Percentiles rank a stretch among this genome's conserved stretches.
phyloP scores from a whole-genome alignment of 2,888 invertebrate genomes.

The Oscheius onirici region DNA sequence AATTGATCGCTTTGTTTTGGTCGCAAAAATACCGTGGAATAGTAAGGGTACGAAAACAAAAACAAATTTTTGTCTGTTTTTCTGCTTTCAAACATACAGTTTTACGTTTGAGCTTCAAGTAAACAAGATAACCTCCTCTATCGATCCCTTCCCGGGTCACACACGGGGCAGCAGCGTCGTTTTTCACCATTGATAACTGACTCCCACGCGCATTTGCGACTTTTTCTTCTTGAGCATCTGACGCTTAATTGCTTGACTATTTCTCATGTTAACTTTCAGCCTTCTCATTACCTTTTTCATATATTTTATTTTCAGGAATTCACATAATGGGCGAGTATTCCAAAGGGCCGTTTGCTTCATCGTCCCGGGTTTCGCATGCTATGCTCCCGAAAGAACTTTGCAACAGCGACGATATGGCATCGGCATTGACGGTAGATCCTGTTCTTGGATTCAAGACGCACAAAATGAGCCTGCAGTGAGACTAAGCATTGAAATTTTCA shows the following conservation, averaged over 20 bases:
- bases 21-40: not conserved
- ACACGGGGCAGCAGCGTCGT: not conserved
- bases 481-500: conserved; percentile 33
- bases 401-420: conserved; percentile 95
- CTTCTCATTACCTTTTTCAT: not conserved
- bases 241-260: not conserved
- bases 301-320: not conserved
- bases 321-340: conserved; percentile 1
- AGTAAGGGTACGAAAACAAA: not conserved
- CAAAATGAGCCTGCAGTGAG: conserved; percentile 90
- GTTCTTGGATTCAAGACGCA: conserved; percentile 92
- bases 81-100: too few relatives aligned
- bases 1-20: not conserved
- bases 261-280: conserved; percentile 1
- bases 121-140: not conserved
- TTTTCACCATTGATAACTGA: conserved; percentile 10
- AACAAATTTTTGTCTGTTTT: not conserved
- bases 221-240: not conserved
- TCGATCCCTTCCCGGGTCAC: not conserved
- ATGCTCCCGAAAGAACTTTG: conserved; percentile 80
- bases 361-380: conserved; percentile 12
- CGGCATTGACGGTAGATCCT: conserved; percentile 91
- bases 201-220: conserved; percentile 14
- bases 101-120: not conserved
- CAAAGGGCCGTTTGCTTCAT: not conserved